phyloP scores from a whole-genome alignment of 2,113 vertebrate genomes.

The Vireo altiloquus region DNA sequence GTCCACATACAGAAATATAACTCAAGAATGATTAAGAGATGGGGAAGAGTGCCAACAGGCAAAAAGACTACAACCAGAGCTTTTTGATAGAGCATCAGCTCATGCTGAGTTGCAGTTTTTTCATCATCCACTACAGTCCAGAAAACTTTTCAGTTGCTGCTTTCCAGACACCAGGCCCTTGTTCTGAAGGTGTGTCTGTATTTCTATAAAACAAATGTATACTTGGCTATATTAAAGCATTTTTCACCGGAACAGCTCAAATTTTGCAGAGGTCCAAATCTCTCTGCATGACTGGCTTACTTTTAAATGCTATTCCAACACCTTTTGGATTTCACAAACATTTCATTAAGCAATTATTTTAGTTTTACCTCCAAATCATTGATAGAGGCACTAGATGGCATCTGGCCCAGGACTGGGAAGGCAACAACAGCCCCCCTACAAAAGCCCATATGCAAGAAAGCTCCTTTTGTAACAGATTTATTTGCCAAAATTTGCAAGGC shows the following conservation, averaged over 20 bases:
- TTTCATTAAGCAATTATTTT: not conserved
- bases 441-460: accelerated
- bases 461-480: not conserved
- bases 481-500: not conserved
- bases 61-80: not conserved
- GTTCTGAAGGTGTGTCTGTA: not conserved
- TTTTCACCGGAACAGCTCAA: not conserved
- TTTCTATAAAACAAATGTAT: not conserved
- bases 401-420: not conserved
- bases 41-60: not conserved
- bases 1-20: not conserved
- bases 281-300: not conserved
- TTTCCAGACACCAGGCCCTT: not conserved
- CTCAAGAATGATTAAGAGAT: not conserved
- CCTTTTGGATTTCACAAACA: not conserved
- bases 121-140: not conserved
- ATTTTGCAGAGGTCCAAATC: not conserved
- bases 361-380: not conserved
- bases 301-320: not conserved
- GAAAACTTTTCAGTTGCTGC: not conserved
- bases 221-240: not conserved
- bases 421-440: not conserved
- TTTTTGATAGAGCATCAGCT: not conserved
- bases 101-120: not conserved
- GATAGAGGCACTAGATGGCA: not conserved